These are phyloP conservation scores for Vireo griseus DNA, from an alignment of 2,797 vertebrate genomes.

Conservation along the genomic window DNA sequence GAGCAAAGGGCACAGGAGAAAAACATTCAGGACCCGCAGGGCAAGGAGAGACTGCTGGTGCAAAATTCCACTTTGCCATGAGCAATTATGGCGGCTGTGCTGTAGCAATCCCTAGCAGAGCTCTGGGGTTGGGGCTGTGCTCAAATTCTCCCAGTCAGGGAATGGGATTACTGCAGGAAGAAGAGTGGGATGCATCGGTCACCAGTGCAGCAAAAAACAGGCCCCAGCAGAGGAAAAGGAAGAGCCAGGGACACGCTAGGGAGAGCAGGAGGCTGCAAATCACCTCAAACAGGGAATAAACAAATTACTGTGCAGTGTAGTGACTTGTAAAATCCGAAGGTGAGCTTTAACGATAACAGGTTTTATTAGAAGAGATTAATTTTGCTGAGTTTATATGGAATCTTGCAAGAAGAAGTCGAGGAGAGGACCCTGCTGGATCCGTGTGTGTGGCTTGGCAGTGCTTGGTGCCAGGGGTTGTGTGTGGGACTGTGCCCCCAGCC, in stretches of 20 bases:
- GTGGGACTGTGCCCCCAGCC: neutral
- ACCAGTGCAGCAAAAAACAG: neutral
- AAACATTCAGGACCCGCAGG: neutral
- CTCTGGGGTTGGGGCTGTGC: neutral
- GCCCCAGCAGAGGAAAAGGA: neutral
- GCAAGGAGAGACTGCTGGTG: neutral
- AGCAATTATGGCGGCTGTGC: neutral
- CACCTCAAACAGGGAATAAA: neutral
- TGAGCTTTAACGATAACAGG: neutral
- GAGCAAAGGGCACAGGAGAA: neutral
- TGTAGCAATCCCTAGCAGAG: fast-evolving
- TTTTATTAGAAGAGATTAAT: slow-evolving; percentile 18
- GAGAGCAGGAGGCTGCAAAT: neutral
- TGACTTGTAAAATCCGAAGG: neutral
- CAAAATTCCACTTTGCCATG: neutral
- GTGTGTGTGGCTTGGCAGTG: fast-evolving
- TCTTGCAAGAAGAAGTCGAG: fast-evolving
- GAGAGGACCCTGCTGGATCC: fast-evolving
- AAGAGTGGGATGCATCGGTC: neutral
- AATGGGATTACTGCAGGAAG: neutral
- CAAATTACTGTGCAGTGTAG: neutral
- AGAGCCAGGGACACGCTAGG: neutral
- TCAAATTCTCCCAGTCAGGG: neutral
- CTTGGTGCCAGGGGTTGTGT: fast-evolving
- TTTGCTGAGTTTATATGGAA: neutral